Conservation (phyloP, 2,888 invertebrate genomes). For the Creontiades dilutus region DNA sequence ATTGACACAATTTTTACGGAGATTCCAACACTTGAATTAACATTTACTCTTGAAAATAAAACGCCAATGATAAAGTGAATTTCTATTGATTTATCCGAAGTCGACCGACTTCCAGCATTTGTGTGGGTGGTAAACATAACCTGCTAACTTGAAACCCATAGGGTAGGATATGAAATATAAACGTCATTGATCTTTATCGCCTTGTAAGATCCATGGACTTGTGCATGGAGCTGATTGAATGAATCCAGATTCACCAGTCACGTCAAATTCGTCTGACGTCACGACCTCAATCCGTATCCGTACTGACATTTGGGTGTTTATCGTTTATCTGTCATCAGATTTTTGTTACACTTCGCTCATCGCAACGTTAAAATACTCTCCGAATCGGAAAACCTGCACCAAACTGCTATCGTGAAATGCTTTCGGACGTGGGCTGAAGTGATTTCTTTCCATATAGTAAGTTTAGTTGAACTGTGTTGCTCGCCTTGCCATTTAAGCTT, state of each 20-base stretch:
- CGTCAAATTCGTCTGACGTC: no score
- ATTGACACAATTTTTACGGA: no score
- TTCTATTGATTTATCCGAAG: conserved; percentile 28
- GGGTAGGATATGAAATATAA: background rate
- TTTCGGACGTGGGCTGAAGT: conserved; percentile 44
- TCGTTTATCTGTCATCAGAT: no score
- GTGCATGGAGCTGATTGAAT: no score
- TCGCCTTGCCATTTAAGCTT: no score
- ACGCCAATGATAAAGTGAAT: background rate
- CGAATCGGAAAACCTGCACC: background rate
- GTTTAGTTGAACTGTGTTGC: background rate
- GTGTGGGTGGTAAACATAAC: conserved; percentile 56
- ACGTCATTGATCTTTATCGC: no score
- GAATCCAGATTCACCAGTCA: no score
- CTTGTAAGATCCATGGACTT: no score
- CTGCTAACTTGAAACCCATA: conserved; percentile 8
- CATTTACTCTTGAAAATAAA: background rate
- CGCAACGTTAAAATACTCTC: no score
- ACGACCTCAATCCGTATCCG: no score
- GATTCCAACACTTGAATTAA: background rate
- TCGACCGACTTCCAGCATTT: conserved; percentile 13
- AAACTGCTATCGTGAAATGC: background rate
- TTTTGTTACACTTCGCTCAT: no score
- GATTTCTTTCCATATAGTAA: conserved; percentile 33
- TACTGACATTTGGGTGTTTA: no score